phyloP scores from a whole-genome alignment of 2,113 vertebrate genomes.

The Gymnorhina tibicen region DNA sequence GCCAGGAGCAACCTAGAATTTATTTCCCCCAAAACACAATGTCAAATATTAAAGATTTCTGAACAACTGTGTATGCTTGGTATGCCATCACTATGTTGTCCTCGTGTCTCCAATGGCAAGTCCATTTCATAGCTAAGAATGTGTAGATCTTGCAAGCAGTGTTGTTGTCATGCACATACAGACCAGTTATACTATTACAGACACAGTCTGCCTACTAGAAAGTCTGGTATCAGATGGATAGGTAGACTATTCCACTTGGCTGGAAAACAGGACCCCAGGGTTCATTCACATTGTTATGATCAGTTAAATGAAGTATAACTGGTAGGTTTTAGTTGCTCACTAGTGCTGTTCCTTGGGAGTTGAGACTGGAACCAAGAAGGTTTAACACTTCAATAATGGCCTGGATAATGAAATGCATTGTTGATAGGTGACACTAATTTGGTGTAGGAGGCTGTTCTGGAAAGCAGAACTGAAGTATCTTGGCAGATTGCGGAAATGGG shows the following conservation, averaged over 20 bases:
- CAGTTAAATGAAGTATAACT: neutral
- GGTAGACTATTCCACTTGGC: neutral
- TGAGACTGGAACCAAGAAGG: neutral
- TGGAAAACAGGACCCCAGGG: neutral
- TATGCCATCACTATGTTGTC: neutral
- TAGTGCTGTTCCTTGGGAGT: neutral
- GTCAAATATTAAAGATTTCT: neutral
- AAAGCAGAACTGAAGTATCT: neutral
- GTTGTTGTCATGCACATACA: neutral
- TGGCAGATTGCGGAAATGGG: neutral
- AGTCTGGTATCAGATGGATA: neutral
- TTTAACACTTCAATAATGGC: neutral
- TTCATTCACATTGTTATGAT: neutral
- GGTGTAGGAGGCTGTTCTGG: neutral
- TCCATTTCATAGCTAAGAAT: neutral
- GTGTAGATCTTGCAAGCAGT: neutral
- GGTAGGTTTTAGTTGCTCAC: neutral
- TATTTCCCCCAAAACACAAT: neutral
- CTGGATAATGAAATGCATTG: neutral
- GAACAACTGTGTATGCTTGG: neutral
- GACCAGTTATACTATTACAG: neutral
- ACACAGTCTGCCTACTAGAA: neutral
- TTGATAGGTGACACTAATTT: neutral
- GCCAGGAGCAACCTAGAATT: neutral
- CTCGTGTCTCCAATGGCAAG: neutral